A percentile compares a stretch with the other conserved stretches of the same genome.
Evolutionary conservation across 2,797 vertebrate species (phyloP).

Genomic region (Hoplostethus atlanticus): DNA sequence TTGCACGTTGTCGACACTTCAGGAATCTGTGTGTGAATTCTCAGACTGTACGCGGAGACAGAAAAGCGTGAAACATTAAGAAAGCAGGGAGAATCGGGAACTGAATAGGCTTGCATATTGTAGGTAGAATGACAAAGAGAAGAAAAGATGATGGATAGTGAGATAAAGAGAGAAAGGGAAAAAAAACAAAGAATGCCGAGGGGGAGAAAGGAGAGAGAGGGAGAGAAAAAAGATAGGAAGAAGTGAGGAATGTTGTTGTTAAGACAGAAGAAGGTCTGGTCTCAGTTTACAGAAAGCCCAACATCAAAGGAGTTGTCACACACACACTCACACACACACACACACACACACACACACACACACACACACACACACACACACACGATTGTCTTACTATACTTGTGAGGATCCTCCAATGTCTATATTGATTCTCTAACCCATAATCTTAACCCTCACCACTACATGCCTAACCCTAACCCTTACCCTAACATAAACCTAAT

Average conservation of each 20-base stretch:
- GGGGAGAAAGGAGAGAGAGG: not conserved
- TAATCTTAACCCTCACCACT: no score
- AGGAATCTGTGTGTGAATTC: not conserved
- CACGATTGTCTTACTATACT: not conserved
- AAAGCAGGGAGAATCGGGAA: not conserved
- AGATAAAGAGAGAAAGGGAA: not conserved
- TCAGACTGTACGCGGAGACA: not conserved
- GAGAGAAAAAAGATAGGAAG: not conserved
- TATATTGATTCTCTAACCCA: not conserved
- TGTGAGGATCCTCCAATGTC: not conserved
- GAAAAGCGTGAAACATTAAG: not conserved
- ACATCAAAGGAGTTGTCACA: not conserved
- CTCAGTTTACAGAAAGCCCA: not conserved
- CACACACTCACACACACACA: no score
- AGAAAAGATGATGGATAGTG: not conserved
- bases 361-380: not conserved
- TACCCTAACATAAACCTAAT: no score
- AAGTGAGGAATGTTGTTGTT: conserved; percentile 8
- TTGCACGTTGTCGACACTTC: not conserved
- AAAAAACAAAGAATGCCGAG: not conserved
- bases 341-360: no score
- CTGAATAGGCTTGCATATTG: no score
- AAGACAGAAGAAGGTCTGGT: not conserved
- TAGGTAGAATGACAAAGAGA: not conserved
- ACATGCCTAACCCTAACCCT: no score